Percentiles rank a stretch among this genome's conserved stretches.
Conservation (phyloP, 2,888 invertebrate genomes). For the Anthophora plumipes region DNA sequence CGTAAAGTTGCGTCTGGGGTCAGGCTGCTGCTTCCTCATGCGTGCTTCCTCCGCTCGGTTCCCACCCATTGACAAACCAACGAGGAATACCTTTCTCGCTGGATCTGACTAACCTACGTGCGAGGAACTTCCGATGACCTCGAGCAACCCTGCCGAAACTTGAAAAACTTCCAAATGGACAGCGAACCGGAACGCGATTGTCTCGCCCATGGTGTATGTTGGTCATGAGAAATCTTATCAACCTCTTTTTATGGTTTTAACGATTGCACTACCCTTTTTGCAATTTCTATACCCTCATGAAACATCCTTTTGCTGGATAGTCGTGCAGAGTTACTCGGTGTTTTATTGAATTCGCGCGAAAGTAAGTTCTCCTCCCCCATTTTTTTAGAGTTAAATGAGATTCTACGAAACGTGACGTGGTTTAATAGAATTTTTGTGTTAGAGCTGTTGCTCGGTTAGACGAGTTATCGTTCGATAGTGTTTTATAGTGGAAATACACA, state of each 20-base stretch:
- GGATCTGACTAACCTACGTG: slow-evolving; percentile 45
- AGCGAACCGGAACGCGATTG: slow-evolving; percentile 2
- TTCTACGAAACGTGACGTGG: too few species aligned
- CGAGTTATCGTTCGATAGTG: too few species aligned
- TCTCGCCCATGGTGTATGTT: not conserved
- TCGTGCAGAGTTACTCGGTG: too few species aligned
- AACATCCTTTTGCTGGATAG: too few species aligned
- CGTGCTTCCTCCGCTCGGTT: slow-evolving; percentile 78
- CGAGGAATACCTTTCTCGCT: slow-evolving; percentile 59
- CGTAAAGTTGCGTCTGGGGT: slow-evolving; percentile 76
- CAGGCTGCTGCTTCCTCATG: slow-evolving; percentile 78
- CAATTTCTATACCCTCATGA: too few species aligned
- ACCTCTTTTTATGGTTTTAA: slow-evolving; percentile 1
- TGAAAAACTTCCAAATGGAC: slow-evolving; percentile 34
- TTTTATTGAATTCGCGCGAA: too few species aligned
- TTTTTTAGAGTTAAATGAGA: too few species aligned
- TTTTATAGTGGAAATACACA: too few species aligned
- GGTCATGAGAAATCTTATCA: not conserved
- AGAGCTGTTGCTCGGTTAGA: too few species aligned
- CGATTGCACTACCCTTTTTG: not conserved
- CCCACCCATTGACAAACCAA: slow-evolving; percentile 74
- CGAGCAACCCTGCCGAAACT: slow-evolving; percentile 51
- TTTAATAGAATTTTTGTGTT: too few species aligned
- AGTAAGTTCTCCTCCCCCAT: too few species aligned
- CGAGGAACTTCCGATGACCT: slow-evolving; percentile 61